A percentile compares a stretch with the other conserved stretches of the same genome.
These are phyloP conservation scores for Ischnura elegans DNA, from an alignment of 2,888 invertebrate species.

Conservation along the genomic window DNA sequence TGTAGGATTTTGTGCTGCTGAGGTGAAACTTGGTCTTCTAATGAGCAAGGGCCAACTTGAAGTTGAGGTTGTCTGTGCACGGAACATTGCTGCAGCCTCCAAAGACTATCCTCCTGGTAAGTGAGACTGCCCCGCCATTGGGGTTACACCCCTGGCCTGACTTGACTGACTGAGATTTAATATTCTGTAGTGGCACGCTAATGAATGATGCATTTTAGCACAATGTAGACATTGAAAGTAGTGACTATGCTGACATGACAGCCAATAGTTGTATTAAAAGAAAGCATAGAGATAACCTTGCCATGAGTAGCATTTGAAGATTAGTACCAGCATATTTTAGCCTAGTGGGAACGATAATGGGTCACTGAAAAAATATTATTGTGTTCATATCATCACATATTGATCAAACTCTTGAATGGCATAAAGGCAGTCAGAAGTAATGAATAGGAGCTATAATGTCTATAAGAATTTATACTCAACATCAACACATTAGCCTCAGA, in stretches of 20 bases:
- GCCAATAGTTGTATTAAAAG: neutral
- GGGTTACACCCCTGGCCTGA: neutral
- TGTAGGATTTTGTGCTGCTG: slow-evolving; percentile 79
- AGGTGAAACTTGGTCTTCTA: slow-evolving; percentile 92
- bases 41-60: slow-evolving; percentile 95
- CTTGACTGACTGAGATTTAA: neutral
- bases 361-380: too few species aligned
- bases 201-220: slow-evolving; percentile 27
- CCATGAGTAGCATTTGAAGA: too few species aligned
- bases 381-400: too few species aligned
- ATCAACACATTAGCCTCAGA: too few species aligned
- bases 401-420: too few species aligned
- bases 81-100: slow-evolving; percentile 85
- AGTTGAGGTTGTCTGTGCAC: slow-evolving; percentile 89
- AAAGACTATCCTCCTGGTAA: slow-evolving; percentile 84
- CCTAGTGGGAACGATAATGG: too few species aligned
- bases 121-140: slow-evolving; percentile 51
- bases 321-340: too few species aligned
- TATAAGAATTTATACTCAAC: too few species aligned
- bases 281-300: neutral
- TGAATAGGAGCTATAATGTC: too few species aligned
- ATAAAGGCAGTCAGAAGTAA: too few species aligned
- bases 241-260: neutral
- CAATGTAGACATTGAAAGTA: neutral
- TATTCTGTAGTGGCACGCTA: slow-evolving; percentile 17